phyloP scores from a whole-genome alignment of 2,113 vertebrate species.

The Myxocyprinus asiaticus region DNA sequence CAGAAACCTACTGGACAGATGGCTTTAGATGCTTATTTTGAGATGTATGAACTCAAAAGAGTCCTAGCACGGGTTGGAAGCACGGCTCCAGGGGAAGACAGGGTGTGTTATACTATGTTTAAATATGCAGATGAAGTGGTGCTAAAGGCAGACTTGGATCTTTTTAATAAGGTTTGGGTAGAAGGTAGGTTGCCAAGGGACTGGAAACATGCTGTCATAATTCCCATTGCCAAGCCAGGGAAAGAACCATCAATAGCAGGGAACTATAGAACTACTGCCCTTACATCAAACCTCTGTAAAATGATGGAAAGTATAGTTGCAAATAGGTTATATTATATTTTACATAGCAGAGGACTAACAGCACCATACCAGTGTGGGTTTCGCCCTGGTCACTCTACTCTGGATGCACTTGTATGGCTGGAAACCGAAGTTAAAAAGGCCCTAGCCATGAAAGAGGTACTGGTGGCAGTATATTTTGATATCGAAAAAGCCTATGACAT shows the following conservation, averaged over 20 bases:
- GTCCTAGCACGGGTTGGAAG: background rate
- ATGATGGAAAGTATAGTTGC: background rate
- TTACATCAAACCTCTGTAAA: background rate
- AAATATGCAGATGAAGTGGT: background rate
- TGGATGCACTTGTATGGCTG: background rate
- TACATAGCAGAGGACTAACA: background rate
- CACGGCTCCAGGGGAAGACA: no score
- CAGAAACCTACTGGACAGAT: background rate
- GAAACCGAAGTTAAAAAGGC: background rate
- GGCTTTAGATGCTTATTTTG: background rate
- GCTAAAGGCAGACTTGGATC: background rate
- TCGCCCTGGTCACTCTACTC: background rate
- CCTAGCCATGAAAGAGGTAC: no score
- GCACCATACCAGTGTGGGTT: background rate
- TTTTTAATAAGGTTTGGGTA: background rate
- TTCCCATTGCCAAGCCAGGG: background rate
- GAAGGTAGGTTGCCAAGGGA: background rate
- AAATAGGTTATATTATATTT: background rate
- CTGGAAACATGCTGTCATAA: slow-evolving; percentile 3
- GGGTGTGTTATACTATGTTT: background rate
- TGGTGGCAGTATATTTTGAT: no score
- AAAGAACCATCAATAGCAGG: background rate
- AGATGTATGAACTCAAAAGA: background rate
- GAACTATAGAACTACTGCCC: background rate
- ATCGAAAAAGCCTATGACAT: no score